Base-by-base conservation (phyloP, 2,888 invertebrate genomes). In the Aleiodes testaceus region DNA sequence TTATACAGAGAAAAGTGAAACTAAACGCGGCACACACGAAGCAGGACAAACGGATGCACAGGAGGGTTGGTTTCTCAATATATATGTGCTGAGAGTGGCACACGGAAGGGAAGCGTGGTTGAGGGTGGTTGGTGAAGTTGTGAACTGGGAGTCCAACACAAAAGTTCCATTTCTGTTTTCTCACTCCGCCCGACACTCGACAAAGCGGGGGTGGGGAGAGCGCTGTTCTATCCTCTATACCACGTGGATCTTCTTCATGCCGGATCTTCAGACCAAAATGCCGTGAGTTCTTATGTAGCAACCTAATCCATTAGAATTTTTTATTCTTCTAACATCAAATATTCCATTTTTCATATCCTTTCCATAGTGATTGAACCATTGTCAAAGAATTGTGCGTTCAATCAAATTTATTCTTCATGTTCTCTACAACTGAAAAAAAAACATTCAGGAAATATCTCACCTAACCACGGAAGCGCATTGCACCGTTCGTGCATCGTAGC, bases 1-100 rank as follows among this genome's bases (percentile, higher is more conserved):
- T 36, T 49, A 47, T 66, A 59, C 55, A 44, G 49, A 49, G 63
- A 72, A 75, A 75, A 74, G 75, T 74, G 74, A 75, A 75, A 75
- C 74, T 72, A 72, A 69, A 72, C 36, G 18, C 47, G 59, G 65
- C 53, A 53, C 53, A 66, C 53, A 70, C 63, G 69, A 69, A 73
- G 45, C 72, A 69, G 75, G 71, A 72, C 72, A 67, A 72, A 72
- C 73, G 66, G 72, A 49, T 47, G 22, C 61, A 36, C 55, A 64
- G 22, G 59, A 59, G 59, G 67, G 20, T 26, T 26, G 26, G 26
- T 2, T 26, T 26, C 5, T 5, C 26, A 26, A 26, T 67, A 50
- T 67, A 61, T 63, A n/a, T 36, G 66, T 50, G 44, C 20, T 47
- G 67, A 63, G 45, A 53, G 52, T 30, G 42, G 45, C n/a, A n/a